These are phyloP conservation scores for Exocentrus adspersus DNA, from an alignment of 2,888 invertebrate species.

Conservation along the genomic window DNA sequence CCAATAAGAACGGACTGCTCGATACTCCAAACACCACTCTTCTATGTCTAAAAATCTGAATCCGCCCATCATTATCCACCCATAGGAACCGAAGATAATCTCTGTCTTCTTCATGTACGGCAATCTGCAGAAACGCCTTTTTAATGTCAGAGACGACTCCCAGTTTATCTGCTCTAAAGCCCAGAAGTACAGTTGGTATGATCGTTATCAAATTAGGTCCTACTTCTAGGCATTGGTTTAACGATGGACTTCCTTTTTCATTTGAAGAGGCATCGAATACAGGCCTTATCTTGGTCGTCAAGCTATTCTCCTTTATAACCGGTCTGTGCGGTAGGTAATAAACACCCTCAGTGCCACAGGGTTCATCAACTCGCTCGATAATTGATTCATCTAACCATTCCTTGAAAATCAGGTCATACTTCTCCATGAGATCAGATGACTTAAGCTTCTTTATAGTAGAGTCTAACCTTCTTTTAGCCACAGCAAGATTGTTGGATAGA, in stretches of 20 bases:
- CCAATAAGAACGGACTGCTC: too few species aligned
- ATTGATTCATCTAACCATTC: conserved; percentile 34
- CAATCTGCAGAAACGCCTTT: neutral
- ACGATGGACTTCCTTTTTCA: conserved; percentile 39
- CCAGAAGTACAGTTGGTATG: conserved; percentile 30
- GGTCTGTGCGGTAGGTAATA: neutral
- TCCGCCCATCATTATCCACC: too few species aligned
- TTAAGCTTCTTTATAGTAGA: neutral
- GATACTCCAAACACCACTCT: too few species aligned
- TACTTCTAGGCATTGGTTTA: conserved; percentile 46
- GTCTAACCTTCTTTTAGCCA: conserved; percentile 30
- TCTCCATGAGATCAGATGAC: neutral
- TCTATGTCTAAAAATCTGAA: too few species aligned
- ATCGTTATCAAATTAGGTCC: conserved; percentile 34
- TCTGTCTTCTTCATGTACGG: neutral
- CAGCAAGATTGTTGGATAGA: conserved; percentile 25
- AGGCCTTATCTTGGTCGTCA: too few species aligned
- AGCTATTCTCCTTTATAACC: neutral
- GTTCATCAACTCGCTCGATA: conserved; percentile 29
- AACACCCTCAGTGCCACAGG: neutral
- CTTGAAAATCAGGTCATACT: conserved; percentile 30
- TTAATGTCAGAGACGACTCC: conserved; percentile 12
- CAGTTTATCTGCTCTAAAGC: conserved; percentile 38
- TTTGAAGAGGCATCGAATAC: conserved; percentile 50
- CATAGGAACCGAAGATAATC: too few species aligned